These are phyloP conservation scores for Ennomos quercinarius DNA, from an alignment of 2,888 invertebrate genomes.

Conservation along the genomic window DNA sequence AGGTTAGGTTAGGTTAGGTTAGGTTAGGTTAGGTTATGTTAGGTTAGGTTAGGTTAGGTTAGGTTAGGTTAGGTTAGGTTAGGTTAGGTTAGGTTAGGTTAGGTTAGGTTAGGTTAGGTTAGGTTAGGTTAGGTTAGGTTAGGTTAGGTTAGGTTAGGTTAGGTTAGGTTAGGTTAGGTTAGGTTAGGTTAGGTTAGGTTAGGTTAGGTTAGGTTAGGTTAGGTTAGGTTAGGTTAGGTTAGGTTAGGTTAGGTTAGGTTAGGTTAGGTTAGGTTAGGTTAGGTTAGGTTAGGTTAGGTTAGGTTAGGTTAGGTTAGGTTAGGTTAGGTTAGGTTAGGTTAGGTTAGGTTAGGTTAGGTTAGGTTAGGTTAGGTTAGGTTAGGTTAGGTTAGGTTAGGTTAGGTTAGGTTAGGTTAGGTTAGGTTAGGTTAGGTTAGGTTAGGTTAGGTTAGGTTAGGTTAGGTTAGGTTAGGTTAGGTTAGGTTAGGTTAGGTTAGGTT, in stretches of 20 bases:
- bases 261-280: conserved; percentile 19
- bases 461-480: conserved; percentile 27
- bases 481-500: conserved; percentile 30
- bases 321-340: conserved; percentile 24
- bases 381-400: conserved; percentile 27
- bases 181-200: conserved; percentile 30
- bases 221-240: conserved; percentile 21
- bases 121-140: conserved; percentile 27
- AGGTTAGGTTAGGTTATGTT: conserved; percentile 29
- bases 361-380: conserved; percentile 23
- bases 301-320: conserved; percentile 5
- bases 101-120: conserved; percentile 36
- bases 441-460: conserved; percentile 23
- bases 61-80: conserved; percentile 32
- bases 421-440: conserved; percentile 20
- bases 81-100: conserved; percentile 32
- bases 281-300: conserved; percentile 22
- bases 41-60: conserved; percentile 34
- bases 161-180: conserved; percentile 34
- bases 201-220: conserved; percentile 20
- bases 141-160: conserved; percentile 38
- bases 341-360: conserved; percentile 22
- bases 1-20: conserved; percentile 31
- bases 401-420: conserved; percentile 22
- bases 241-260: conserved; percentile 20